Percentiles rank a stretch among this genome's conserved stretches.
Conservation (phyloP, 2,113 vertebrate genomes). For the Osmerus mordax region DNA sequence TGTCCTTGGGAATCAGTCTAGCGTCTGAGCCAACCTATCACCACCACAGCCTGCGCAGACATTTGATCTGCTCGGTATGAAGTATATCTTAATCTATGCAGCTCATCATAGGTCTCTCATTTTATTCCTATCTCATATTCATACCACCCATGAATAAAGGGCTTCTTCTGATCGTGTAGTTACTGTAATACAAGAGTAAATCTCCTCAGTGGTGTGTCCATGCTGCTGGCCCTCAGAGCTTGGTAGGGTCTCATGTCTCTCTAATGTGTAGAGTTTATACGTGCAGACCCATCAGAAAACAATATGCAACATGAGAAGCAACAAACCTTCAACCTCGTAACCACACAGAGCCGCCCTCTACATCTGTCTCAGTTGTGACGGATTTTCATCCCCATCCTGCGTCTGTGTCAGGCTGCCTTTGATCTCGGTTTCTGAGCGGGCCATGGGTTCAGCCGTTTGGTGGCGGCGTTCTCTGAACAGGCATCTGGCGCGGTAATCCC, state of each 20-base stretch:
- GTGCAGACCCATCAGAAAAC: conserved; percentile 14
- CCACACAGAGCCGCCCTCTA: neutral
- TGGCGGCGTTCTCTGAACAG: conserved; percentile 12
- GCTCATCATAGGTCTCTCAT: too few relatives aligned
- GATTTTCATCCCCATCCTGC: conserved; percentile 33
- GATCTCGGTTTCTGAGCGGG: conserved; percentile 17
- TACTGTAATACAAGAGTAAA: too few relatives aligned
- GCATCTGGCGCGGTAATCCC: conserved; percentile 21
- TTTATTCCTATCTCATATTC: too few relatives aligned
- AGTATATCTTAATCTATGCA: neutral
- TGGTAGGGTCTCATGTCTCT: neutral
- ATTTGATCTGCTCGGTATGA: neutral
- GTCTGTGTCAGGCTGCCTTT: conserved; percentile 19
- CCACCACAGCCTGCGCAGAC: neutral
- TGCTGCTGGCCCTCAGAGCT: too few relatives aligned
- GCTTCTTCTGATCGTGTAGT: too few relatives aligned
- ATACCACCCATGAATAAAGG: too few relatives aligned
- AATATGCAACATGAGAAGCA: neutral
- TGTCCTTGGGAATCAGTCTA: conserved; percentile 25
- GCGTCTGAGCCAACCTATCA: neutral
- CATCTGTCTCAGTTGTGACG: neutral
- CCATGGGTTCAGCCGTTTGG: conserved; percentile 3
- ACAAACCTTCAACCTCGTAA: neutral
- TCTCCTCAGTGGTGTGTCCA: too few relatives aligned
- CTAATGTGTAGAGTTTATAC: neutral